Percentiles rank a stretch among this genome's conserved stretches.
These are phyloP conservation scores for Helleia helle DNA, from an alignment of 2,888 invertebrate species.

Conservation along the genomic window DNA sequence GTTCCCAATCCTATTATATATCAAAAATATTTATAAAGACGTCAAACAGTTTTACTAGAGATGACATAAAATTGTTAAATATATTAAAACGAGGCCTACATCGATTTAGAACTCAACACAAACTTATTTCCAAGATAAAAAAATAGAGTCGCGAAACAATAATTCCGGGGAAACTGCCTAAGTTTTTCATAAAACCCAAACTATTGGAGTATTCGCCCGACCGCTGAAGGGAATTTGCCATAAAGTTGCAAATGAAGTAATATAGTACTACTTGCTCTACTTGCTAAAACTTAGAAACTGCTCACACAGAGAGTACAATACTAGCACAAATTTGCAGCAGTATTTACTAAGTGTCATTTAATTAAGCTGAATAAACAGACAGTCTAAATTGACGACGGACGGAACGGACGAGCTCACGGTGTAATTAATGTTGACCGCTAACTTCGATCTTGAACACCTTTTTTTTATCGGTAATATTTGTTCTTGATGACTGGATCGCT, in stretches of 20 bases:
- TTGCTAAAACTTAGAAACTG: conserved; percentile 36
- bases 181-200: conserved; percentile 1
- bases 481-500: conserved; percentile 22
- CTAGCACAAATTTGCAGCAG: too few species aligned
- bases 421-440: conserved; percentile 54
- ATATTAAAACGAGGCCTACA: too few species aligned
- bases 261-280: background rate
- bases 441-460: background rate
- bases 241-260: conserved; percentile 5
- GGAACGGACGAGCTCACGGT: conserved; percentile 24
- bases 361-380: conserved; percentile 49
- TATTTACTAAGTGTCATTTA: conserved; percentile 57
- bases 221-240: background rate
- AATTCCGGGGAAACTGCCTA: background rate
- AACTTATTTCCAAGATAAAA: too few species aligned
- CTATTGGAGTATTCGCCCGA: background rate
- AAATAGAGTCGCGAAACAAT: background rate
- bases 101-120: too few species aligned
- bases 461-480: background rate
- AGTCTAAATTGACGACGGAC: conserved; percentile 23
- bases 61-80: too few species aligned
- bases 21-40: too few species aligned
- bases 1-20: too few species aligned
- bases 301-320: too few species aligned
- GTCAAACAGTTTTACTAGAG: too few species aligned